A percentile compares a stretch with the other conserved stretches of the same genome.
Evolutionary conservation across 2,113 vertebrate genomes (phyloP).

Genomic region (Perca schrenkii): DNA sequence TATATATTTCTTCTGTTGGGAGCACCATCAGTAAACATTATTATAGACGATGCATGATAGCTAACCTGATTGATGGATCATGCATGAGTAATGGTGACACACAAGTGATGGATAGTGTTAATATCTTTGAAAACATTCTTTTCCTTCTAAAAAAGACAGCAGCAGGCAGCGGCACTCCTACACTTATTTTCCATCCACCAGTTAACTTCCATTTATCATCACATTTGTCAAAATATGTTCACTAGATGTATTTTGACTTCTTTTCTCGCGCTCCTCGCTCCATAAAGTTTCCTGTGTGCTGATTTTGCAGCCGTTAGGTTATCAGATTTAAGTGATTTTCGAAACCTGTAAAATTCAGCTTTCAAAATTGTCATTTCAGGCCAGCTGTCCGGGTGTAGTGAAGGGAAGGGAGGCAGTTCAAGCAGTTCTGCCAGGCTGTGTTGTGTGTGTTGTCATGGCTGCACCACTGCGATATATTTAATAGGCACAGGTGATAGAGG

Average conservation of each 20-base stretch:
- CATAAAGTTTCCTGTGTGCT: slow-evolving; percentile 59
- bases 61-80: slow-evolving; percentile 75
- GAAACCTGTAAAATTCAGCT: slow-evolving; percentile 71
- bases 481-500: slow-evolving; percentile 28
- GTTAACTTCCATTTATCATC: slow-evolving; percentile 76
- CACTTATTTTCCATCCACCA: slow-evolving; percentile 60
- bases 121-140: slow-evolving; percentile 72
- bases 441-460: slow-evolving; percentile 52
- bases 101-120: slow-evolving; percentile 79
- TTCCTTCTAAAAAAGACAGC: slow-evolving; percentile 48
- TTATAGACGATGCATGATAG: slow-evolving; percentile 61
- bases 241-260: slow-evolving; percentile 60
- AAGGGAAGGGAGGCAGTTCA: slow-evolving; percentile 31
- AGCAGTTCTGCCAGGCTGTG: slow-evolving; percentile 31
- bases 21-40: slow-evolving; percentile 73
- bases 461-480: slow-evolving; percentile 31
- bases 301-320: slow-evolving; percentile 64
- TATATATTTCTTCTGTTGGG: slow-evolving; percentile 48
- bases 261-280: slow-evolving; percentile 44
- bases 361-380: slow-evolving; percentile 73
- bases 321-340: slow-evolving; percentile 73
- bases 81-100: slow-evolving; percentile 71
- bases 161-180: slow-evolving; percentile 25
- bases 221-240: slow-evolving; percentile 72
- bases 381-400: slow-evolving; percentile 52